Base-by-base conservation (phyloP, 2,113 vertebrate genomes). In the Pseudopipra pipra region DNA sequence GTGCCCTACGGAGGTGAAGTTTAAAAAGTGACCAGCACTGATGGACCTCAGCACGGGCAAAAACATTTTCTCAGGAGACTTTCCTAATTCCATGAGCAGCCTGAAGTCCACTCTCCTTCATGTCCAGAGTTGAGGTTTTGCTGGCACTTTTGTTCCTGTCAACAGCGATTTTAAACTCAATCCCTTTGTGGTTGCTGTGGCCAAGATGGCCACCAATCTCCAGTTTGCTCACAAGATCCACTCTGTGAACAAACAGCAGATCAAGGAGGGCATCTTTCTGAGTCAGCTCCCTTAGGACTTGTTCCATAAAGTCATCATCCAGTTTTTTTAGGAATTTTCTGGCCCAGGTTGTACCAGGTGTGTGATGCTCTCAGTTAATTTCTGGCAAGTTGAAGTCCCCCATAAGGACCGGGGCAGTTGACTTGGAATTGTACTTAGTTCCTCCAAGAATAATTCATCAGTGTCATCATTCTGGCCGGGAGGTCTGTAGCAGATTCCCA, bases 241-340 rank as follows among this genome's bases (percentile, higher is more conserved):
- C 30, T 43, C 21, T 72, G 27, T 37, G 44, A 8, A 33, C 12
- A 37, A 37, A 52, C 52, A 44, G 37, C 52, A 81, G 52, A 37
- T 37, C 18, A 33, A 51, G 72, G 37, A 44, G 0, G 3, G 9
- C 35, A 31, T 58, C 31, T 51, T 12, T 49, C 25, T 33, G 22
- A 44, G 33, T 13, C 0, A 0, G 27, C 15, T 66, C 37, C 19
- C 19, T 16, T 28, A 43, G 25, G 35, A 27, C 16, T 14, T 43
- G n/a, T 63, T 73, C 37, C 37, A 37, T 37, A 37, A 37, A 37
- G 37, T 37, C 37, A 37, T 37, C 37, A 37, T 37, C 31, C 9
- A 51, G 9, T 4, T 37, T 31, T 73, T 43, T 56, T 20, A 51
- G 37, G 22, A 33, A 20, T n/a, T n/a, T n/a, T n/a, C n/a, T n/a